Percentiles rank a stretch among this genome's conserved stretches.
Evolutionary conservation across 2,888 invertebrate species (phyloP).

Genomic region (Sphaerophoria rueppellii): DNA sequence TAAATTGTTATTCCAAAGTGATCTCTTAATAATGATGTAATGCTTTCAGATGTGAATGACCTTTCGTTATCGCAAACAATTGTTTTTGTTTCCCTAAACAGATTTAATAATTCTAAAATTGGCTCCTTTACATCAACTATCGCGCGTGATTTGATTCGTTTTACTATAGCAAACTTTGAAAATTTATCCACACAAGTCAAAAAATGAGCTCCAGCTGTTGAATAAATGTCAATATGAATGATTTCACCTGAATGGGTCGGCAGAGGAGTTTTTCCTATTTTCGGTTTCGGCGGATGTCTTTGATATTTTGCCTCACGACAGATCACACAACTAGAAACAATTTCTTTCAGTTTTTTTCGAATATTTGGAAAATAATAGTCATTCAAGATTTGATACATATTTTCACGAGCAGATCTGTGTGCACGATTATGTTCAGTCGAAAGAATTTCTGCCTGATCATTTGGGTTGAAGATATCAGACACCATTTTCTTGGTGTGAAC

Average conservation of each 20-base stretch:
- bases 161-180: too few relatives aligned
- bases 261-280: constrained; percentile 10
- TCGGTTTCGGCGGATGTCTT: not conserved
- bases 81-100: too few relatives aligned
- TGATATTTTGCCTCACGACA: constrained; percentile 31
- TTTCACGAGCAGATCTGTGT: too few relatives aligned
- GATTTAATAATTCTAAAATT: too few relatives aligned
- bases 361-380: constrained; percentile 17
- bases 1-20: too few relatives aligned
- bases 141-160: too few relatives aligned
- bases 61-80: too few relatives aligned
- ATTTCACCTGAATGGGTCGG: constrained; percentile 26
- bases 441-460: not conserved
- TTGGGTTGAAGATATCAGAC: constrained; percentile 56
- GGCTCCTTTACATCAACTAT: too few relatives aligned
- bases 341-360: not conserved
- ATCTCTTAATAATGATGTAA: too few relatives aligned
- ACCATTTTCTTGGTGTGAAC: constrained; percentile 21
- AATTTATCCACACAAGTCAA: too few relatives aligned
- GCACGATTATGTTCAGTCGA: too few relatives aligned
- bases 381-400: not conserved
- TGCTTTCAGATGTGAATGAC: too few relatives aligned
- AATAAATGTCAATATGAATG: not conserved
- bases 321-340: constrained; percentile 17
- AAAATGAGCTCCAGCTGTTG: constrained; percentile 36